Conservation (phyloP, 2,888 invertebrate species). For the Thymelicus sylvestris region DNA sequence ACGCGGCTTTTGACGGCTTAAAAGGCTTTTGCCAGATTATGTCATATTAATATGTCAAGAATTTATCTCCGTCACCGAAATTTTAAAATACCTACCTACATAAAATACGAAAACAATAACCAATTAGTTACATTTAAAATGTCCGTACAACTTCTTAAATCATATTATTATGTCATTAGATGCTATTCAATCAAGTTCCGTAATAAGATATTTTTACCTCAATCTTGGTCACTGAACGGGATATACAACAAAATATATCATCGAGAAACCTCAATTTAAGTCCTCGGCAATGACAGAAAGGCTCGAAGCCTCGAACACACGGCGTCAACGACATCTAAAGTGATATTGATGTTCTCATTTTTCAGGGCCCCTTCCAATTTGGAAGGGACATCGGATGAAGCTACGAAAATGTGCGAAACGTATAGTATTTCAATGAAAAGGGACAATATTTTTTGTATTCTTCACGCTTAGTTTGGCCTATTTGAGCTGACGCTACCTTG, state of each 20-base stretch:
- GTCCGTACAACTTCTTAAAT: too few relatives aligned
- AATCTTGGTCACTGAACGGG: not conserved
- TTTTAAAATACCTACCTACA: too few relatives aligned
- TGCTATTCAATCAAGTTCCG: too few relatives aligned
- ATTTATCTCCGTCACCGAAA: too few relatives aligned
- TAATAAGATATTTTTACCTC: too few relatives aligned
- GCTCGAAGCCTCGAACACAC: constrained; percentile 13
- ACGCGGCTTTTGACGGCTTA: too few relatives aligned
- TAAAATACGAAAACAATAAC: too few relatives aligned
- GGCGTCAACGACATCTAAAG: constrained; percentile 16
- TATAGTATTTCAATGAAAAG: constrained; percentile 11
- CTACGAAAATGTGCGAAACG: constrained; percentile 13
- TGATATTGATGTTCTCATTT: constrained; percentile 23
- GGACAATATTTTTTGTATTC: constrained; percentile 4
- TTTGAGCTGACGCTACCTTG: not conserved
- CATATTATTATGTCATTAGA: too few relatives aligned
- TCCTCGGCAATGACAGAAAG: constrained; percentile 11
- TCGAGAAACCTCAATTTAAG: constrained; percentile 1
- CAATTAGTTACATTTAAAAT: too few relatives aligned
- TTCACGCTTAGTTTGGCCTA: not conserved
- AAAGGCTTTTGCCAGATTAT: too few relatives aligned
- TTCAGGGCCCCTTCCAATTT: constrained; percentile 21
- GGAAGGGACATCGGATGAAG: not conserved
- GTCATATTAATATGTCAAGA: too few relatives aligned
- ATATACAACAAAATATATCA: not conserved